A percentile compares a stretch with the other conserved stretches of the same genome.
Evolutionary conservation across 2,113 vertebrate species (phyloP).

Genomic region (Gambusia affinis): DNA sequence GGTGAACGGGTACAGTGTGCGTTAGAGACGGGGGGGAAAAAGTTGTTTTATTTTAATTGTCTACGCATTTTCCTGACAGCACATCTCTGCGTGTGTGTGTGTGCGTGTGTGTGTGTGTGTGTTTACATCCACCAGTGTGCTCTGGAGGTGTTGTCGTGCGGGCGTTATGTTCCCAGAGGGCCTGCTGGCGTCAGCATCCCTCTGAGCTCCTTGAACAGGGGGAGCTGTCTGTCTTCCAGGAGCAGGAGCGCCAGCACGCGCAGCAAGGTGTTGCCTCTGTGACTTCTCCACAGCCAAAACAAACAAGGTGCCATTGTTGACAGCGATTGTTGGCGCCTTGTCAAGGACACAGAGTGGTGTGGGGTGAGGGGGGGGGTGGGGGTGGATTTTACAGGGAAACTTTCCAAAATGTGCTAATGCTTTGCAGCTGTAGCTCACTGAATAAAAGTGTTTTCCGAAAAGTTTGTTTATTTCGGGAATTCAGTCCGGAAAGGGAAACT

Average conservation of each 20-base stretch:
- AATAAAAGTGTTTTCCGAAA: slow-evolving; percentile 4
- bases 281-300: slow-evolving; percentile 23
- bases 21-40: neutral
- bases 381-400: neutral
- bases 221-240: slow-evolving; percentile 22
- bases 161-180: slow-evolving; percentile 56
- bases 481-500: neutral
- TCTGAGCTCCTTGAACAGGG: slow-evolving; percentile 45
- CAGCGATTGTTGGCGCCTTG: slow-evolving; percentile 15
- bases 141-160: slow-evolving; percentile 72
- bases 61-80: neutral
- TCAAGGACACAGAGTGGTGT: slow-evolving; percentile 19
- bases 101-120: too few relatives aligned
- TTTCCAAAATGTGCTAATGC: neutral
- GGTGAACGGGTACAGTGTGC: slow-evolving; percentile 47
- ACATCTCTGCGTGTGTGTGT: too few relatives aligned
- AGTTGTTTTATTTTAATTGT: neutral
- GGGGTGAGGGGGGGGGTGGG: too few relatives aligned
- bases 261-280: slow-evolving; percentile 71
- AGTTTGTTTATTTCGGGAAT: neutral
- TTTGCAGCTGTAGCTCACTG: slow-evolving; percentile 4
- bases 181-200: slow-evolving; percentile 32
- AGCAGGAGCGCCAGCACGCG: slow-evolving; percentile 36
- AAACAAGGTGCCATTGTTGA: slow-evolving; percentile 24
- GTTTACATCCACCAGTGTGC: slow-evolving; percentile 48